Base-by-base conservation (phyloP, 2,797 vertebrate species). In the Poecilia gillii region DNA sequence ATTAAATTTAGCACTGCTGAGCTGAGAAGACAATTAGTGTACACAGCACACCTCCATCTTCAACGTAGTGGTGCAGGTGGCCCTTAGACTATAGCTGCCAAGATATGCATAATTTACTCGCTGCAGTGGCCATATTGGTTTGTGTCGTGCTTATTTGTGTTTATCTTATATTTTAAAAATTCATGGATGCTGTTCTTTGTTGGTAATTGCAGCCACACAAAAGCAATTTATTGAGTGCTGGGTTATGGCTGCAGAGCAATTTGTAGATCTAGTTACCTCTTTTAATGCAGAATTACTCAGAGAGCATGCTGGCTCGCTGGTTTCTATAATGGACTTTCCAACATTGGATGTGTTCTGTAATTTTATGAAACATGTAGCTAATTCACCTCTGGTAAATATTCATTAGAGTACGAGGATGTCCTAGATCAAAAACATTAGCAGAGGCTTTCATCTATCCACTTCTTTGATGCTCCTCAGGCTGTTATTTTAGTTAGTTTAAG, bases 11-110 rank as follows among this genome's bases (percentile, higher is more conserved):
- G 88, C 90, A 89, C 85, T 81, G 88, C 86, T 93, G 83, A 77
- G 89, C 90, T 91, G 86, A 94, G 93, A 91, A 93, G 91, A 90
- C 93, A 93, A 94, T 95, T 95, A 95, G 92, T 88, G 89, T 85
- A 84, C 86, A 88, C 88, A 90, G 78, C 85, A 89, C 88, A 92
- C 89, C 88, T 89, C 81, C 81, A 90, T 86, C 81, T 80, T 81
- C 18, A 36, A 76, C 76, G 79, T 66, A 80, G 79, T 87, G 87
- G 89, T 87, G 90, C 91, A 94, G 91, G 91, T 92, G 88, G 87
- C 79, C 87, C 85, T 88, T 71, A 84, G 84, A 92, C 91, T 84
- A 81, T 90, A 93, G 90, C 81, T 82, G 75, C 80, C 53, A 80
- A 74, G 80, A 88, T 88, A 91, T 92, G 84, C 85, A 93, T 93